A percentile compares a stretch with the other conserved stretches of the same genome.
Conservation (phyloP, 1,140 invertebrate genomes). For the Whitmania pigra region DNA sequence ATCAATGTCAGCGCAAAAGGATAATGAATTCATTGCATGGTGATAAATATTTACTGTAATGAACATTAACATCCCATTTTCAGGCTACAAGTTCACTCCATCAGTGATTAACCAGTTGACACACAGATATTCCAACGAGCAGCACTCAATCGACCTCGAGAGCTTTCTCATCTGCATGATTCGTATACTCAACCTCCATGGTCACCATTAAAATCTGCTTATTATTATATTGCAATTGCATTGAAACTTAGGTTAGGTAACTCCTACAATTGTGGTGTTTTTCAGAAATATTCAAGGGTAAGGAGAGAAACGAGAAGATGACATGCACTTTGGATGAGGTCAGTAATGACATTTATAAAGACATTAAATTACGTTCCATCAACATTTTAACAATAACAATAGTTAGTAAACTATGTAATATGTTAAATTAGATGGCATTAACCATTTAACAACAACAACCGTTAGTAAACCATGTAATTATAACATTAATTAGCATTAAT, state of each 20-base stretch:
- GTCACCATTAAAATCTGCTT: neutral
- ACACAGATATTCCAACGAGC: constrained; percentile 1
- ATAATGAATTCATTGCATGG: too few species aligned
- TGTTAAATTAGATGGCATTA: neutral
- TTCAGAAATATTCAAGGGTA: constrained; percentile 9
- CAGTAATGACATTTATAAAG: neutral
- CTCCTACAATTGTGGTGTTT: neutral
- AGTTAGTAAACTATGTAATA: neutral
- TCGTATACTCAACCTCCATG: constrained; percentile 12
- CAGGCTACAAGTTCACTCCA: constrained; percentile 8
- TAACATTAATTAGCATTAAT: too few species aligned
- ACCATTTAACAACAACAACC: neutral
- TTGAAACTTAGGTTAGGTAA: neutral
- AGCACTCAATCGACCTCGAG: neutral
- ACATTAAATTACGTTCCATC: neutral
- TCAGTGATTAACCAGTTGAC: neutral
- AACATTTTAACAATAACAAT: neutral
- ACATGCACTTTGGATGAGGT: constrained; percentile 16
- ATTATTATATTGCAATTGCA: neutral
- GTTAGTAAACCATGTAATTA: neutral
- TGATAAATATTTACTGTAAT: too few species aligned
- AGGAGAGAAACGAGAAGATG: constrained; percentile 16
- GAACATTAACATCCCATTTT: neutral
- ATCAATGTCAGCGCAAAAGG: too few species aligned
- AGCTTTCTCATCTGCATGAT: constrained; percentile 15